Percentiles rank a stretch among this genome's conserved stretches.
These are phyloP conservation scores for Caenorhabditis sulstoni DNA, from an alignment of 2,888 invertebrate species.

Conservation along the genomic window DNA sequence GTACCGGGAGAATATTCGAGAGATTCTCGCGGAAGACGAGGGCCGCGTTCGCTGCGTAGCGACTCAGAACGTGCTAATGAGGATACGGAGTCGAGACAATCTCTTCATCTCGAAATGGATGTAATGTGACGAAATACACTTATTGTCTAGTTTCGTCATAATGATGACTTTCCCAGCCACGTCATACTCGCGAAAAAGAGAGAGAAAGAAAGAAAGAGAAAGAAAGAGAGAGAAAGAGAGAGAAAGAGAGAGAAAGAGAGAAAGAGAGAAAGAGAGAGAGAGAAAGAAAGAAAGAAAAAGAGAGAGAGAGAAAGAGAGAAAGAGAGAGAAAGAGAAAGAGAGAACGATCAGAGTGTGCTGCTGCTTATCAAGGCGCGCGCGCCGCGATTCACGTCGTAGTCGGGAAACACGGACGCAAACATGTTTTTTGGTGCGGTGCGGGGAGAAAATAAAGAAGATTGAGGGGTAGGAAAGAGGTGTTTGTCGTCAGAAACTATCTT, in stretches of 20 bases:
- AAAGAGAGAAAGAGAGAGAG: no score
- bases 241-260: no score
- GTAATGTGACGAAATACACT: not conserved
- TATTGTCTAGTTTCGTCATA: not conserved
- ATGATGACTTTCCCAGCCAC: not conserved
- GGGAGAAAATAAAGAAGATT: not conserved
- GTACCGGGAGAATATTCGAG: not conserved
- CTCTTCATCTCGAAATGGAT: constrained; percentile 1
- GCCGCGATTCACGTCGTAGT: not conserved
- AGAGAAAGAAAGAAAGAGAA: not conserved
- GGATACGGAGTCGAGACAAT: no score
- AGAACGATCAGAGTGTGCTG: no score
- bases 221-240: no score
- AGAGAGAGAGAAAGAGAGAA: no score
- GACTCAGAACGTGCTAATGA: no score
- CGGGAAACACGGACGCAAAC: constrained; percentile 29
- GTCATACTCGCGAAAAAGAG: constrained; percentile 16
- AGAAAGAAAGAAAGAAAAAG: no score
- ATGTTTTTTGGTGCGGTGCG: constrained; percentile 45
- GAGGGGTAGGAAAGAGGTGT: constrained; percentile 30
- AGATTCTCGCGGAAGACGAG: not conserved
- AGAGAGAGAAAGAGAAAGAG: no score
- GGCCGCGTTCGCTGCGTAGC: no score
- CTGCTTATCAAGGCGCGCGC: constrained; percentile 7
- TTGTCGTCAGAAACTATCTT: constrained; percentile 53